Conservation (phyloP, 2,113 vertebrate species). For the Rhinopithecus roxellana region DNA sequence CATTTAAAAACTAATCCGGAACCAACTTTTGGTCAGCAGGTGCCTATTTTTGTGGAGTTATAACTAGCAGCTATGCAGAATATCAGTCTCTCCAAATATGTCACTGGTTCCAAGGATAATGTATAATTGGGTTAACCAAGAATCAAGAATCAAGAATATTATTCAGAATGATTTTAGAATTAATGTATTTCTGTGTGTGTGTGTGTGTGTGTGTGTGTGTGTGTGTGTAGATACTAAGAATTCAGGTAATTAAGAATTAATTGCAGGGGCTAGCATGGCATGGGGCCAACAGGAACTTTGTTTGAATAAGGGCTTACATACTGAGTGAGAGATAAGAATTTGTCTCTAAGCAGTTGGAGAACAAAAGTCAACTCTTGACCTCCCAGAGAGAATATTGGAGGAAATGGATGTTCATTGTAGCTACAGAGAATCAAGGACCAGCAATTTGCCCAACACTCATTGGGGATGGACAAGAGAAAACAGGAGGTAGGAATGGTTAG, state of each 20-base stretch:
- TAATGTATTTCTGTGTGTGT: not conserved
- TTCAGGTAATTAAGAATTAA: not conserved
- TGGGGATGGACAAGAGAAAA: not conserved
- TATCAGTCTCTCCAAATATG: not conserved
- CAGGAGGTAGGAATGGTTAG: not conserved
- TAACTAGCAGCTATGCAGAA: not conserved
- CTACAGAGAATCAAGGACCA: not conserved
- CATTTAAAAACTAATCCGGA: not conserved
- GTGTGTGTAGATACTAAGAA: not conserved
- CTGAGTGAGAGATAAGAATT: not conserved
- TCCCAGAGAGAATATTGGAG: not conserved
- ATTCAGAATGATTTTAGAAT: not conserved
- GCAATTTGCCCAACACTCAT: not conserved
- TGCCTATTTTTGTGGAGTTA: not conserved
- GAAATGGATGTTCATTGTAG: not conserved
- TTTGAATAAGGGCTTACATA: not conserved
- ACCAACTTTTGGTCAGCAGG: not conserved
- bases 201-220: not conserved
- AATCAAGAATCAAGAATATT: not conserved
- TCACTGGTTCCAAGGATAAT: not conserved
- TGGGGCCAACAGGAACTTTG: not conserved
- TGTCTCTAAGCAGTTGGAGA: not conserved
- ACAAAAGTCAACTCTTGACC: not conserved
- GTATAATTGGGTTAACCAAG: not conserved
- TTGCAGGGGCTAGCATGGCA: not conserved